A percentile compares a stretch with the other conserved stretches of the same genome.
Conservation (phyloP, 2,888 invertebrate genomes). For the Tanytarsus gracilentus region DNA sequence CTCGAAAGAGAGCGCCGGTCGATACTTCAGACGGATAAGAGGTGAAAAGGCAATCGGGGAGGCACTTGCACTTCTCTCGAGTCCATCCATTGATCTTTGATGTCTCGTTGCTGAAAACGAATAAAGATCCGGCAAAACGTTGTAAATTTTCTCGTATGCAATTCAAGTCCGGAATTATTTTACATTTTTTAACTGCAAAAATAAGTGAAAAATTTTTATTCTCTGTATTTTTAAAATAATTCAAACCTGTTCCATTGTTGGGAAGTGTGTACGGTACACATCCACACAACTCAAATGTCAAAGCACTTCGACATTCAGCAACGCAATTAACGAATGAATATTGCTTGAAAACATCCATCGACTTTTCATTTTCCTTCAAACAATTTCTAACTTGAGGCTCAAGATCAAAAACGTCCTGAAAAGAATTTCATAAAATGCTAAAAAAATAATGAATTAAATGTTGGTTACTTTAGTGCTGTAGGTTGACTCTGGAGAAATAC, state of each 20-base stretch:
- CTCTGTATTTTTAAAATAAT: too few species aligned
- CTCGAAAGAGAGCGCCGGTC: constrained; percentile 46
- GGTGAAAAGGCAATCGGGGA: constrained; percentile 1
- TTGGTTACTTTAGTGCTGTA: neutral
- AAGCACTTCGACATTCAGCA: constrained; percentile 47
- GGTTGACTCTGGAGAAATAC: constrained; percentile 46
- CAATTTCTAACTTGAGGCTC: constrained; percentile 48
- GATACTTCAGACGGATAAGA: constrained; percentile 47
- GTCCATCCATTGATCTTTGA: neutral
- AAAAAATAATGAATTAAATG: neutral
- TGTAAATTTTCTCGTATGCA: constrained; percentile 36
- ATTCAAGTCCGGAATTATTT: constrained; percentile 33
- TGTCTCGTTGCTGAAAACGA: constrained; percentile 46
- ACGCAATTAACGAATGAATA: constrained; percentile 61
- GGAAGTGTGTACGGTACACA: constrained; percentile 54
- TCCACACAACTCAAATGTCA: constrained; percentile 46
- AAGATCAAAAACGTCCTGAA: constrained; percentile 47
- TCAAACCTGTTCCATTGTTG: constrained; percentile 40
- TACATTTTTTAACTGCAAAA: neutral
- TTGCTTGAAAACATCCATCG: constrained; percentile 38
- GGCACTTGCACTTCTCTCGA: neutral
- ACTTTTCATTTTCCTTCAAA: constrained; percentile 49
- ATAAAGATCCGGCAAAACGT: neutral
- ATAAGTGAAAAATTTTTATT: too few species aligned
- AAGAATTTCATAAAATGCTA: too few species aligned